phyloP scores from a whole-genome alignment of 2,888 invertebrate species.

The Morpho deidamia region DNA sequence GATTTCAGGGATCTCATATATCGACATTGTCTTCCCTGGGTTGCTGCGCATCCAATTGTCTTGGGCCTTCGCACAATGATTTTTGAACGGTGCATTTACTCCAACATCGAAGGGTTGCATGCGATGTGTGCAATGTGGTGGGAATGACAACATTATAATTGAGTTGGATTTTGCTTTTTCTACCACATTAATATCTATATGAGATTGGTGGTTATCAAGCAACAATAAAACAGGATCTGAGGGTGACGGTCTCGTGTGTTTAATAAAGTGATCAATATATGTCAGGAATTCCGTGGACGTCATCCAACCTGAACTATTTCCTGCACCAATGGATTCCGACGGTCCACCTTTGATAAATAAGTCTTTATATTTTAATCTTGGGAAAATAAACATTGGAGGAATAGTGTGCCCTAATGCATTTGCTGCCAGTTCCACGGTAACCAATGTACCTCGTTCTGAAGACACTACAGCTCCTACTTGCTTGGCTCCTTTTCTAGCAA shows the following conservation, averaged over 20 bases:
- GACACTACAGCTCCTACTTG: conserved; percentile 28
- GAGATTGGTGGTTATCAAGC: conserved; percentile 17
- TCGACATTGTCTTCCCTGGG: background rate
- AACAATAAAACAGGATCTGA: conserved; percentile 16
- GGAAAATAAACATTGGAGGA: conserved; percentile 35
- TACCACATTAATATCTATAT: conserved; percentile 19
- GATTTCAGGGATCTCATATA: conserved; percentile 27
- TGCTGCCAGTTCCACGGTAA: conserved; percentile 23
- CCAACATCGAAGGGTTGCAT: conserved; percentile 27
- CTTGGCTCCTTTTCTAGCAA: conserved; percentile 26
- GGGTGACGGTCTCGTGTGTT: conserved; percentile 12
- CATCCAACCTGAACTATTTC: conserved; percentile 32
- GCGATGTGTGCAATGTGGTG: conserved; percentile 18
- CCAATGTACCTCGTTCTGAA: conserved; percentile 28
- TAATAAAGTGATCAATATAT: conserved; percentile 18
- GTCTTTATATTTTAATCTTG: conserved; percentile 27
- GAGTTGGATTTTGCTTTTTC: conserved; percentile 16
- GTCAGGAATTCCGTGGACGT: conserved; percentile 15
- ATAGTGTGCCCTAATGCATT: conserved; percentile 22
- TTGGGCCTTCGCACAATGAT: conserved; percentile 20
- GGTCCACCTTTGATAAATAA: conserved; percentile 32
- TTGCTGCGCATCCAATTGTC: conserved; percentile 16
- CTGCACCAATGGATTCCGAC: conserved; percentile 34
- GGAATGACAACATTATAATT: conserved; percentile 15
- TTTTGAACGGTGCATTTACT: conserved; percentile 25